phyloP scores from a whole-genome alignment of 1,140 invertebrate species.

The Tetranychus urticae region DNA sequence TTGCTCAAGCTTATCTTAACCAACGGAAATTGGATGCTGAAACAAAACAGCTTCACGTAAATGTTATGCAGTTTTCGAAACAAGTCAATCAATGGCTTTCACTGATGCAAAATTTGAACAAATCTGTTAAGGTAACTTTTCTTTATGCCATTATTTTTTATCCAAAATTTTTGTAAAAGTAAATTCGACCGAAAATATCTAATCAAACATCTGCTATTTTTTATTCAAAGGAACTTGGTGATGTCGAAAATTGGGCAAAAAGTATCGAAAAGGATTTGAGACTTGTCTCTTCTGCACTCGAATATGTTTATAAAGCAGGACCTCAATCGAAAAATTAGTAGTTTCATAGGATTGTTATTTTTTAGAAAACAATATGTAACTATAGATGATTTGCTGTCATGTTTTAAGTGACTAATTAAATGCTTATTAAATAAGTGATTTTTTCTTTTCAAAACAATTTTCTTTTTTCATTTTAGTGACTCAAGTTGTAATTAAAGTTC shows the following conservation, averaged over 20 bases:
- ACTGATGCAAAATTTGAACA: conserved; percentile 81
- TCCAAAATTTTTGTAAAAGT: no score
- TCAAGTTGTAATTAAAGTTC: no score
- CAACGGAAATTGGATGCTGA: conserved; percentile 90
- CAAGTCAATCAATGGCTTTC: conserved; percentile 87
- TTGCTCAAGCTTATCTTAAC: conserved; percentile 91
- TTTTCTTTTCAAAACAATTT: no score
- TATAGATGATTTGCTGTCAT: no score
- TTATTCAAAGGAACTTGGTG: conserved; percentile 54
- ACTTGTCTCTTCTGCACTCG: conserved; percentile 68
- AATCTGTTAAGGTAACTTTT: conserved; percentile 46
- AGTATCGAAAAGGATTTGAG: conserved; percentile 91
- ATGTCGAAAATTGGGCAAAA: conserved; percentile 94
- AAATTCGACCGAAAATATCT: background rate
- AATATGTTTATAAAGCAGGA: conserved; percentile 60
- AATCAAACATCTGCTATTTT: background rate
- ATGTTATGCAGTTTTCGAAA: conserved; percentile 79
- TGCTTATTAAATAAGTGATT: no score
- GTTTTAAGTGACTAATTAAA: no score
- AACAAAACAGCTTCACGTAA: conserved; percentile 82
- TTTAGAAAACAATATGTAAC: no score
- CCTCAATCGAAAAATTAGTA: background rate
- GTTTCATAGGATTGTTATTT: no score
- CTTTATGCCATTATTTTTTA: background rate
- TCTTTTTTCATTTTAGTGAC: no score